A percentile compares a stretch with the other conserved stretches of the same genome.
Conservation (phyloP, 1,140 invertebrate species). For the Drosophila repleta region DNA sequence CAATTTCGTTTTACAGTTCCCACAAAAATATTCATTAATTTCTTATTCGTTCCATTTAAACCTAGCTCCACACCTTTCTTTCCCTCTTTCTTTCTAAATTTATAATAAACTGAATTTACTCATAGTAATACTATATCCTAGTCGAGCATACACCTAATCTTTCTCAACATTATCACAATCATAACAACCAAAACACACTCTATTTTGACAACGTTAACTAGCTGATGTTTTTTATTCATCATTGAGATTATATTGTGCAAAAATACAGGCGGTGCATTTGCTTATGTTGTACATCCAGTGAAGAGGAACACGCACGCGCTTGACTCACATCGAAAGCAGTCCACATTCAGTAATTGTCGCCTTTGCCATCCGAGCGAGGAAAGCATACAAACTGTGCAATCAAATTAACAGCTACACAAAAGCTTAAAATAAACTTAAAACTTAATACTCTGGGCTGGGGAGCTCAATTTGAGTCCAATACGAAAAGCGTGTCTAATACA, state of each 20-base stretch:
- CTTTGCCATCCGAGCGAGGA: constrained; percentile 9
- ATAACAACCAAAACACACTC: constrained; percentile 1
- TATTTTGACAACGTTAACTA: constrained; percentile 48
- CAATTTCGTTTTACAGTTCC: too few relatives aligned
- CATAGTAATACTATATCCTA: too few relatives aligned
- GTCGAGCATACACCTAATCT: too few relatives aligned
- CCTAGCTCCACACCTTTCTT: too few relatives aligned
- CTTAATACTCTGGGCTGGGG: constrained; percentile 16
- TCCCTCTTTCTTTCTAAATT: too few relatives aligned
- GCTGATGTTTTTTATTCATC: constrained; percentile 48
- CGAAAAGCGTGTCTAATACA: constrained; percentile 88
- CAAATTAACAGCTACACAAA: constrained; percentile 15
- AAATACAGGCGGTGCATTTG: constrained; percentile 57
- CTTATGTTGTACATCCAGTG: constrained; percentile 21
- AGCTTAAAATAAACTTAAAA: constrained; percentile 41
- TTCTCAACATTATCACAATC: neutral
- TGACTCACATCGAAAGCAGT: constrained; percentile 30
- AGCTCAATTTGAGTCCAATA: constrained; percentile 29
- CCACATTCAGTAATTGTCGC: neutral
- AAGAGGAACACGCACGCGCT: constrained; percentile 32
- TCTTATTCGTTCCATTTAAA: too few relatives aligned
- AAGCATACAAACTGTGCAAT: constrained; percentile 14
- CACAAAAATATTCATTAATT: too few relatives aligned
- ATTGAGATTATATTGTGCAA: constrained; percentile 49
- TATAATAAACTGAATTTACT: too few relatives aligned